A percentile compares a stretch with the other conserved stretches of the same genome.
These are phyloP conservation scores for Scopus umbretta DNA, from an alignment of 2,113 vertebrate species.

Conservation along the genomic window DNA sequence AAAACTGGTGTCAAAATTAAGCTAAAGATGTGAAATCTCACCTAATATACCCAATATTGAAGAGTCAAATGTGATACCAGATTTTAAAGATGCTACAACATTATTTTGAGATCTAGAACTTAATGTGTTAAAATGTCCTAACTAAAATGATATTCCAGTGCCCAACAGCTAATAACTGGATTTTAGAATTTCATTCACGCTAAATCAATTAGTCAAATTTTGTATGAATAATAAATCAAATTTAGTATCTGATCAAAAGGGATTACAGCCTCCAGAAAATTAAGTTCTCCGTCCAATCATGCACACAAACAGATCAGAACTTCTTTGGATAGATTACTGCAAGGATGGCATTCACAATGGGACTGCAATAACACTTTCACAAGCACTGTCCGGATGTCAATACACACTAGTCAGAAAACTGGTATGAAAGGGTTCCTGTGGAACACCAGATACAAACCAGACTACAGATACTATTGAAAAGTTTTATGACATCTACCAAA, in stretches of 20 bases:
- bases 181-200: background rate
- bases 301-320: conserved; percentile 1
- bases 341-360: background rate
- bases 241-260: conserved; percentile 33
- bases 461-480: background rate
- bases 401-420: background rate
- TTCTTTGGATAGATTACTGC: background rate
- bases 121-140: background rate
- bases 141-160: background rate
- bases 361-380: background rate
- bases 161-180: background rate
- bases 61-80: background rate
- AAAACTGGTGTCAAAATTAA: background rate
- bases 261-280: conserved; percentile 16
- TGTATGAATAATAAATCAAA: conserved; percentile 43
- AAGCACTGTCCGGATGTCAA: background rate
- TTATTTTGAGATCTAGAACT: conserved; percentile 21
- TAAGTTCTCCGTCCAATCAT: background rate
- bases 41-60: background rate
- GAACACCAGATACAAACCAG: background rate
- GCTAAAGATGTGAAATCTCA: conserved; percentile 7
- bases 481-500: background rate
- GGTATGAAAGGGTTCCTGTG: background rate
- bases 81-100: conserved; percentile 9
- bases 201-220: conserved; percentile 51